Evolutionary conservation across 2,113 vertebrate species (phyloP), one percentile per base, ranked within the genome.

Genomic region (Pelobates fuscus): DNA sequence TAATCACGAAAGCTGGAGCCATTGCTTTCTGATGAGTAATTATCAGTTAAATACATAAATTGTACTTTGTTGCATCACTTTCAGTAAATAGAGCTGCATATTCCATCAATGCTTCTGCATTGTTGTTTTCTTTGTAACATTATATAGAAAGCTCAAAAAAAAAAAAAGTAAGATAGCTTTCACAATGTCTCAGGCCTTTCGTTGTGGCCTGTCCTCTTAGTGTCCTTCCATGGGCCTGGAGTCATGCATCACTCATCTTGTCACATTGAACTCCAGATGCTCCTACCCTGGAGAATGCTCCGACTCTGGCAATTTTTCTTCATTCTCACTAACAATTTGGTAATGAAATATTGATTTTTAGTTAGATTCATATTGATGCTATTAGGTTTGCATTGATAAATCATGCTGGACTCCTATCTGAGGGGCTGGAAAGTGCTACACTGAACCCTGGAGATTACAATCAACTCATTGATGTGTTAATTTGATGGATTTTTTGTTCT

Each of bases 301-400:
- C 84, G 93, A 93, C 95, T 94, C 90, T 63, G 76, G 93, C 94
- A 91, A 97, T 99, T 95, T 92, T 93, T 98, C 97, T 97, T 99
- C 95, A 97, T 98, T 95, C 93, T 95, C 93, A 90, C 95, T 95
- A 98, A 98, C 96, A 99, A 99, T 99, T 98, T 98, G 96, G 96
- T 98, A 98, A 99, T 98, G 96, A 99, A 99, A 97, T 98, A 99
- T 99, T 96, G 96, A 99, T 99, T 98, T 99, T 98, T 96, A 97
- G 96, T 98, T 98, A 96, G 96, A 98, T 98, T 97, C 95, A 98
- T 98, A 99, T 98, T 97, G 96, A 98, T 98, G 96, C 95, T 97
- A 98, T 99, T 98, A 99, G 95, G 96, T 98, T 98, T 96, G 95
- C 95, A 95, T 97, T 97, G 96, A 99, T 96, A 95, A 98, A 98